A percentile compares a stretch with the other conserved stretches of the same genome.
These are phyloP conservation scores for Philotrypesis tridentata DNA, from an alignment of 1,140 invertebrate species.

Conservation along the genomic window DNA sequence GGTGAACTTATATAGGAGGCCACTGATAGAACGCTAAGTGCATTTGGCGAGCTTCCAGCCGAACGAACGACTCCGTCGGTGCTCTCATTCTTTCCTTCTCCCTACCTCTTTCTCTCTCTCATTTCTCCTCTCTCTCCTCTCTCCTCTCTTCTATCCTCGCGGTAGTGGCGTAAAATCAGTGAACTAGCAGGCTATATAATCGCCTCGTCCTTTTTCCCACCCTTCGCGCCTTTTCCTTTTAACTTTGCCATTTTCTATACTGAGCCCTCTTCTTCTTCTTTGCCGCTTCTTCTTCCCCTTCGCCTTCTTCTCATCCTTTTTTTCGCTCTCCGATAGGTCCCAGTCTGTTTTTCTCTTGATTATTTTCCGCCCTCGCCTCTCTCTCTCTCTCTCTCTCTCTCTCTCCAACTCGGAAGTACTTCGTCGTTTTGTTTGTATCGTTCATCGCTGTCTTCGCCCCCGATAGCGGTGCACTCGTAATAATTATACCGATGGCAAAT, in stretches of 20 bases:
- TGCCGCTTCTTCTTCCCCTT: too few species aligned
- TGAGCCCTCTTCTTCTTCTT: conserved; percentile 3
- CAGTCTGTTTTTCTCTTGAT: conserved; percentile 32
- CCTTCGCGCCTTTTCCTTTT: conserved; percentile 40
- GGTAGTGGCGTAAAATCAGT: conserved; percentile 64
- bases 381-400: too few species aligned
- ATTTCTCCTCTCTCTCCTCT: conserved; percentile 1
- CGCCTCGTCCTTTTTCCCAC: conserved; percentile 38
- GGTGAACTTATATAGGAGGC: conserved; percentile 50
- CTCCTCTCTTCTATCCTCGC: conserved; percentile 45
- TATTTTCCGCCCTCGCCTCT: conserved; percentile 33
- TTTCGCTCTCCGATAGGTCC: background rate
- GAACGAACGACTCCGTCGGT: conserved; percentile 54
- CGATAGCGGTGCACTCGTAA: background rate
- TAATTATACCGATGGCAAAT: conserved; percentile 7
- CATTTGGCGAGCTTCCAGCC: conserved; percentile 68
- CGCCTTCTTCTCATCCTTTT: too few species aligned
- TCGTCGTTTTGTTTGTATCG: background rate
- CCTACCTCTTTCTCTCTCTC: conserved; percentile 6
- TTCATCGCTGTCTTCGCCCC: background rate
- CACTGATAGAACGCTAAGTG: conserved; percentile 69
- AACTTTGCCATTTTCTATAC: conserved; percentile 49
- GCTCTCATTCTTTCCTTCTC: conserved; percentile 22
- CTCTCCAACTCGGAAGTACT: too few species aligned
- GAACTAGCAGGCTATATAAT: conserved; percentile 49